phyloP scores from a whole-genome alignment of 2,888 invertebrate species.

The Zygaena filipendulae region DNA sequence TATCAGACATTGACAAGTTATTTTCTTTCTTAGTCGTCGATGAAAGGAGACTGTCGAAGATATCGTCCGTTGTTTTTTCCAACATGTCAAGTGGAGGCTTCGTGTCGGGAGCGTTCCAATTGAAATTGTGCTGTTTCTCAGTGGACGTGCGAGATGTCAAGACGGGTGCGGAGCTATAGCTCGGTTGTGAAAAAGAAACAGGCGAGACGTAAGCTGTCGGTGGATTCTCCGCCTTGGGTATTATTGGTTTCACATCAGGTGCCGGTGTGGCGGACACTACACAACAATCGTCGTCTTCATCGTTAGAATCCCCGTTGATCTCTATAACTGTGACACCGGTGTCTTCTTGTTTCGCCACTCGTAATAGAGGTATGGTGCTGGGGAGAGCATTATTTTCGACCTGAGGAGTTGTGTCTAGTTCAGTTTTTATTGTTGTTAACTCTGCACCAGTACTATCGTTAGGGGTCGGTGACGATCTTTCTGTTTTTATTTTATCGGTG shows the following conservation, averaged over 20 bases:
- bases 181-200: conserved; percentile 25
- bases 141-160: conserved; percentile 30
- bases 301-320: conserved; percentile 59
- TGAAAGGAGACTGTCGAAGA: conserved; percentile 55
- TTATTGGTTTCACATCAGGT: conserved; percentile 45
- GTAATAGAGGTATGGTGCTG: conserved; percentile 24
- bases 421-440: conserved; percentile 42
- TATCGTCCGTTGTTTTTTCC: conserved; percentile 58
- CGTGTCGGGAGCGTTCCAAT: conserved; percentile 59
- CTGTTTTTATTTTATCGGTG: conserved; percentile 44
- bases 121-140: conserved; percentile 56
- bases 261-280: conserved; percentile 58
- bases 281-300: conserved; percentile 60
- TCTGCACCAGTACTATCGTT: conserved; percentile 25
- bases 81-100: conserved; percentile 51
- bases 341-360: conserved; percentile 47
- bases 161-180: conserved; percentile 17
- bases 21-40: conserved; percentile 46
- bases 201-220: conserved; percentile 32
- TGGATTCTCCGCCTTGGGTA: conserved; percentile 43
- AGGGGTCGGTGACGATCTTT: conserved; percentile 39
- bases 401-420: conserved; percentile 27
- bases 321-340: conserved; percentile 43
- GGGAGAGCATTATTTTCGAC: background rate
- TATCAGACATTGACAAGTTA: conserved; percentile 43